Evolutionary conservation across 92 coral and sea anemone genomes (phyloP), one percentile per base, ranked within the genome.

Genomic region (Palythoa grandiflora): DNA sequence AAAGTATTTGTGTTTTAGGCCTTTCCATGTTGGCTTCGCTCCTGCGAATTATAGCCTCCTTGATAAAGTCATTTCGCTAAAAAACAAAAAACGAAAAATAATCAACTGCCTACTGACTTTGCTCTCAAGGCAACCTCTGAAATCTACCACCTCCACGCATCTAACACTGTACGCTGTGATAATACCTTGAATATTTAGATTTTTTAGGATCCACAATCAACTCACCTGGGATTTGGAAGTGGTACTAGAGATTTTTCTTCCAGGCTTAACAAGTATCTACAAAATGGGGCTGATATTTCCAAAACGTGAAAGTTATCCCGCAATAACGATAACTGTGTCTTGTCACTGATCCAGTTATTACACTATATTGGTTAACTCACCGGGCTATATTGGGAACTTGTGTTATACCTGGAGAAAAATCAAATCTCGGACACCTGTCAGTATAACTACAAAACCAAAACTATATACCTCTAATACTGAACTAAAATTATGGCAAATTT

Each of bases 341-440:
- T 78, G 66, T 37, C 71, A 78, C 70, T 8, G 71, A 36, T 57
- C 71, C 70, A 66, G 86, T 66, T 66, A 65, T 63, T 81, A 75
- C 86, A 39, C 86, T 66, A 47, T 81, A 50, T 63, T 44, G 48
- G 86, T 66, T 81, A 66, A 44, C 86, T 81, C 86, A 81, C 86
- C 28, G 28, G 57, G 75, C 60, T 81, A 81, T 66, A 81, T 81
- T 68, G 73, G 75, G 86, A 81, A 66, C 86, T 81, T 47, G 75
- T 81, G 74, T 65, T 75, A 81, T 81, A 65, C 38, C 86, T 81
- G 75, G 75, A 81, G 86, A 81, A 81, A 81, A 81, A 81, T 81
- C 76, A 81, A 81, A 81, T 68, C 71, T 21, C 39, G 75, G 86
- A 81, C 86, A 81, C 86, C 86, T 81, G 86, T 81, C 86, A 74